Evolutionary conservation across 2,888 invertebrate genomes (phyloP).

Genomic region (Troglohyphantes excavatus): DNA sequence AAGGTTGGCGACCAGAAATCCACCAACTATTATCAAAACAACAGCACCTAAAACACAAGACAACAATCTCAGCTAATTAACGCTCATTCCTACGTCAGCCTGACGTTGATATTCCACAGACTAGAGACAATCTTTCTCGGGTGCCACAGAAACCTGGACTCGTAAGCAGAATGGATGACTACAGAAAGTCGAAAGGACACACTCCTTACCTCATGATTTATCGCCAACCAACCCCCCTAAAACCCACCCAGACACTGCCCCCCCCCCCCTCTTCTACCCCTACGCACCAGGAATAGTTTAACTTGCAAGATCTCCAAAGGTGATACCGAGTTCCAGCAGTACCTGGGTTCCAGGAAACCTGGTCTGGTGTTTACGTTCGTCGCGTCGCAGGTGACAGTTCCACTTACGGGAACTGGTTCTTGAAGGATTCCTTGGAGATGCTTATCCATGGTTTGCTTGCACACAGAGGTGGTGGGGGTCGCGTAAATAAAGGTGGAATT

Average conservation of each 20-base stretch:
- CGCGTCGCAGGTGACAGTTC: conserved; percentile 39
- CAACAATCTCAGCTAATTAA: background rate
- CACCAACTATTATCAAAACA: background rate
- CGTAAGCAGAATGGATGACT: background rate
- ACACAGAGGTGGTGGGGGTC: conserved; percentile 8
- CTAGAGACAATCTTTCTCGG: background rate
- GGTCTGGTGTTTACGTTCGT: conserved; percentile 32
- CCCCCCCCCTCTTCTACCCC: background rate
- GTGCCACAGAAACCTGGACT: background rate
- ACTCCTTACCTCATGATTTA: background rate
- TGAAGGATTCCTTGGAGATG: conserved; percentile 20
- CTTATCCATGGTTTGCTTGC: background rate
- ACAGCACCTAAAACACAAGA: background rate
- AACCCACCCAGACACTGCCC: background rate
- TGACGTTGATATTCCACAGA: background rate
- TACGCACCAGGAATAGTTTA: background rate
- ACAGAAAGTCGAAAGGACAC: background rate
- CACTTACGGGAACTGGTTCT: conserved; percentile 28
- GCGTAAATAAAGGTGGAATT: background rate
- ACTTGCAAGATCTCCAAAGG: background rate
- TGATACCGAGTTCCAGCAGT: background rate
- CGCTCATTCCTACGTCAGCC: background rate
- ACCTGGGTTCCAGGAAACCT: conserved; percentile 4
- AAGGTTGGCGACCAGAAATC: too few species aligned
- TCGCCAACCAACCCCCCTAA: background rate